Percentiles rank a stretch among this genome's conserved stretches.
Conservation (phyloP, 1,140 invertebrate species). For the Bombus polaris region DNA sequence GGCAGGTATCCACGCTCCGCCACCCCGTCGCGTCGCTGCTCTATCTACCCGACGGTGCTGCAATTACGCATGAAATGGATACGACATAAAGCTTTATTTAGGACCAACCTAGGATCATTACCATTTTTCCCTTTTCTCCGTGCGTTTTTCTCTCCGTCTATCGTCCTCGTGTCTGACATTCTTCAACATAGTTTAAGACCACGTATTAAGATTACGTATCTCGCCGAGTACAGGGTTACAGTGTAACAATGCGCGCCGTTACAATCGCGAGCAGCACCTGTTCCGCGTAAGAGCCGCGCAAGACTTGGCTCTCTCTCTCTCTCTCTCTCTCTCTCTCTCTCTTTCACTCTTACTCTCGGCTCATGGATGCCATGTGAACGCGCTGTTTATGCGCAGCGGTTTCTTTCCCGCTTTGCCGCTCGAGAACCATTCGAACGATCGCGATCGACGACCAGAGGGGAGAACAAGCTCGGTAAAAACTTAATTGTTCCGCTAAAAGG, state of each 20-base stretch:
- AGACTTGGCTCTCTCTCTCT: too few species aligned
- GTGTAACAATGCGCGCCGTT: constrained; percentile 21
- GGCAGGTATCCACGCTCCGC: constrained; percentile 63
- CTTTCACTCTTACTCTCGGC: neutral
- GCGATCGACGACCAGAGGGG: neutral
- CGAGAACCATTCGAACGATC: constrained; percentile 1
- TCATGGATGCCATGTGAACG: constrained; percentile 33
- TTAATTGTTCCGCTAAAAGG: constrained; percentile 52
- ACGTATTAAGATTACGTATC: neutral
- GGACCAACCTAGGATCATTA: constrained; percentile 48
- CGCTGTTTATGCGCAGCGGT: constrained; percentile 7
- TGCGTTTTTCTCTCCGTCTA: neutral
- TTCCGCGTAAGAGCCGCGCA: constrained; percentile 35
- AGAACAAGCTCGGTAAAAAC: constrained; percentile 9
- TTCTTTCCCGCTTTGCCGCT: neutral
- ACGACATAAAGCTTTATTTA: constrained; percentile 75
- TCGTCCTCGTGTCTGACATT: neutral
- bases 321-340: too few species aligned
- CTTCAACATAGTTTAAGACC: neutral
- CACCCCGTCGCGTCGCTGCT: constrained; percentile 31
- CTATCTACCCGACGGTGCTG: constrained; percentile 44
- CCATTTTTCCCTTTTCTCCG: constrained; percentile 20
- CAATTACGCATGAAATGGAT: constrained; percentile 72
- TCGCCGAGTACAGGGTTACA: neutral
- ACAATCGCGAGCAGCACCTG: constrained; percentile 42